Percentiles rank a stretch among this genome's conserved stretches.
Conservation (phyloP, 2,888 invertebrate species). For the Ectobius pallidus region DNA sequence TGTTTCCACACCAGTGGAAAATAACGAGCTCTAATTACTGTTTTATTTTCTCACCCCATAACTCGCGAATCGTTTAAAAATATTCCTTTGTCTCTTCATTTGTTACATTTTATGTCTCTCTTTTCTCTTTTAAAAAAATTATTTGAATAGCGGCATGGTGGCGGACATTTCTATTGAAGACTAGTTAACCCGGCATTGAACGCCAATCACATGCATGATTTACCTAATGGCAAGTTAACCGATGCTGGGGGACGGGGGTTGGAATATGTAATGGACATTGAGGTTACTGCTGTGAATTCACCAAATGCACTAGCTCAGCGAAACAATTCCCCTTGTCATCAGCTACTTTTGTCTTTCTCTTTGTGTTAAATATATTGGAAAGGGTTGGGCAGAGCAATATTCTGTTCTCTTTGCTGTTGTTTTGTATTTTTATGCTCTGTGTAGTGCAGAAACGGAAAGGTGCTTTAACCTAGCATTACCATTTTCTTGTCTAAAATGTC, state of each 20-base stretch:
- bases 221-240: conserved; percentile 30
- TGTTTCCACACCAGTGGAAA: no score
- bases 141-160: neutral
- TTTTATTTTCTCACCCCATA: neutral
- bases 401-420: no score
- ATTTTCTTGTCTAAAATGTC: no score
- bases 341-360: neutral
- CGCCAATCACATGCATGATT: conserved; percentile 34
- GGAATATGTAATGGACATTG: conserved; percentile 16
- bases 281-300: neutral
- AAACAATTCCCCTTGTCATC: neutral
- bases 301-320: neutral
- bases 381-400: no score
- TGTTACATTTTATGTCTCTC: neutral
- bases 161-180: conserved; percentile 8
- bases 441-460: no score
- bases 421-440: no score
- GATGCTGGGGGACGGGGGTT: neutral
- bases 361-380: no score
- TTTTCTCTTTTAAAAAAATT: neutral
- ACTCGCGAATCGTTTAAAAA: neutral
- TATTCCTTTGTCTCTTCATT: conserved; percentile 17
- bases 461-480: no score
- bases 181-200: conserved; percentile 35
- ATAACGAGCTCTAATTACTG: conserved; percentile 9